Evolutionary conservation across 1,140 invertebrate genomes (phyloP).

Genomic region (Paraescarpia echinospica): DNA sequence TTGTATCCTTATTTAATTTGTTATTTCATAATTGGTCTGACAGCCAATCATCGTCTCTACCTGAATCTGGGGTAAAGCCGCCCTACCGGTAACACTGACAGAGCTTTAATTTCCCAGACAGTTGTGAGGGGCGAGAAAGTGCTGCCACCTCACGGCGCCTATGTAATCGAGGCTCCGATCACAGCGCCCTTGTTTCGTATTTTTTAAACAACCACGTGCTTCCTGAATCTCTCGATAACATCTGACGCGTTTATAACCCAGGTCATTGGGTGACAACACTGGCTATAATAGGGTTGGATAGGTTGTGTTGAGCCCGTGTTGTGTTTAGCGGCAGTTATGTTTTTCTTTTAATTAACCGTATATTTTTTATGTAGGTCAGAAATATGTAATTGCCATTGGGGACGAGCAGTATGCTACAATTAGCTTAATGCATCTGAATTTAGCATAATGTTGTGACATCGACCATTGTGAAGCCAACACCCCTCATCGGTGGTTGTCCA

Average conservation of each 20-base stretch:
- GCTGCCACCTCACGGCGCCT: too few species aligned
- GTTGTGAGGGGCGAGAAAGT: too few species aligned
- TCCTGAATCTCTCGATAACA: not conserved
- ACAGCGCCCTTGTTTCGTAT: not conserved
- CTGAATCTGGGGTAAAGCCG: too few species aligned
- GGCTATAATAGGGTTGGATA: conserved; percentile 9
- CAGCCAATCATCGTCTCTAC: too few species aligned
- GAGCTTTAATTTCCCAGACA: too few species aligned
- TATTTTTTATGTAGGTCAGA: not conserved
- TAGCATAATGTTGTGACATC: not conserved
- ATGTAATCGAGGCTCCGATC: too few species aligned
- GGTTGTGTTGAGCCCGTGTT: not conserved
- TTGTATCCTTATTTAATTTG: too few species aligned
- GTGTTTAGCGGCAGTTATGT: not conserved
- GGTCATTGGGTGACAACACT: not conserved
- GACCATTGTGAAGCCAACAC: not conserved
- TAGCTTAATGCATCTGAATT: not conserved
- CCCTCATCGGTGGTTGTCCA: not conserved
- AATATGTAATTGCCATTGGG: not conserved
- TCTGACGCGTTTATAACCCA: not conserved
- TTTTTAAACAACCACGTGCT: not conserved
- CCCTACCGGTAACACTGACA: too few species aligned
- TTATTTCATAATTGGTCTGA: too few species aligned
- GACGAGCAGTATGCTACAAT: not conserved
- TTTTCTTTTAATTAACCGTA: not conserved